A percentile compares a stretch with the other conserved stretches of the same genome.
phyloP scores from a whole-genome alignment of 2,113 vertebrate genomes.

The Anhinga anhinga region DNA sequence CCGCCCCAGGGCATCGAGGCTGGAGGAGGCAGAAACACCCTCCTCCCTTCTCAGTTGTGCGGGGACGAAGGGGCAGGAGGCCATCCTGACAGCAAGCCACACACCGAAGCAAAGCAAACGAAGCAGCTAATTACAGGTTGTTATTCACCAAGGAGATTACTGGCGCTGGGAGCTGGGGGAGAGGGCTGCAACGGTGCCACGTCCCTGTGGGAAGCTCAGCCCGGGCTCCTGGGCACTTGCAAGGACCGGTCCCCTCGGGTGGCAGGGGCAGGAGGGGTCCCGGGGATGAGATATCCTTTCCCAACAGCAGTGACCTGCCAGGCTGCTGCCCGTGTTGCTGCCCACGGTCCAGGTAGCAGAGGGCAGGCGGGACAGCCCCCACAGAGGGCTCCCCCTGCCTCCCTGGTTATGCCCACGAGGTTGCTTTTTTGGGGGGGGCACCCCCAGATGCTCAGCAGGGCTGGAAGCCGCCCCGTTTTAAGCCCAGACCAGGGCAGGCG shows the following conservation, averaged over 20 bases:
- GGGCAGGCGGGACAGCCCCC: not conserved
- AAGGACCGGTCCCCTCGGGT: not conserved
- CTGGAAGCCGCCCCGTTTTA: not conserved
- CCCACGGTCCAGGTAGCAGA: not conserved
- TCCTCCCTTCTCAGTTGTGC: fast-evolving
- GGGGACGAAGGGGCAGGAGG: not conserved
- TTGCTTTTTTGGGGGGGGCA: not conserved
- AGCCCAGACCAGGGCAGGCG: not conserved
- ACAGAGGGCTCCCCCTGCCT: not conserved
- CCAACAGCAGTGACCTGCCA: not conserved
- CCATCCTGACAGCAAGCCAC: not conserved
- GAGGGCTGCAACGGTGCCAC: not conserved
- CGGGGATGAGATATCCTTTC: not conserved
- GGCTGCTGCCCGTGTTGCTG: not conserved
- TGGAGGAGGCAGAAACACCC: not conserved
- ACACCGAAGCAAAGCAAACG: fast-evolving
- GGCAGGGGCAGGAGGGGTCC: not conserved
- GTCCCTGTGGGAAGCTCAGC: not conserved
- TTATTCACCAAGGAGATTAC: not conserved
- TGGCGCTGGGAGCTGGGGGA: not conserved
- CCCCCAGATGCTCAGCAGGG: not conserved
- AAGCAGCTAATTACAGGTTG: not conserved
- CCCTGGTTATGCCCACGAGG: not conserved
- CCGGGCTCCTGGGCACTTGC: fast-evolving
- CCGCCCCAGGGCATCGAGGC: fast-evolving